Base-by-base conservation (phyloP, 2,888 invertebrate genomes). In the Andrena minutula region DNA sequence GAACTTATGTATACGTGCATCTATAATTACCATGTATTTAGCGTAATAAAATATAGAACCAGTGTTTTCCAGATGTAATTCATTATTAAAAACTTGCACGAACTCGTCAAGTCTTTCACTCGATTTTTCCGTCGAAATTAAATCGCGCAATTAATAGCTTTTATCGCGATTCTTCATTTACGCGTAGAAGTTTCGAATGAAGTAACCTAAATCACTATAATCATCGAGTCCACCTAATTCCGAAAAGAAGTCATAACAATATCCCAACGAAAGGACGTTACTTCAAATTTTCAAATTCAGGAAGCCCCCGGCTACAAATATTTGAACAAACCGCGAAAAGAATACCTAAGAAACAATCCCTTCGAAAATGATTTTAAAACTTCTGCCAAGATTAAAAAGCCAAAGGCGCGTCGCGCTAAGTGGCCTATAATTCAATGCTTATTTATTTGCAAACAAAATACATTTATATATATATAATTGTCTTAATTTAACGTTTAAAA, bases 401-500 rank as follows among this genome's bases (percentile, higher is more conserved):
- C 2, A n/a, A n/a, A 26, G 6, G 4, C 23, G 7, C 6, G 2
- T 20, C 47, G 2, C 1, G 20, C 10, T 41, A 23, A 20, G 30
- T 47, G 30, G 5, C 23, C 5, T 71, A 32, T 56, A 76, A 16
- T 58, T 58, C 26, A 23, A 28, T 10, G 51, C 8, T 75, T 53
- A 30, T 77, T 61, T 75, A 77, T 60, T 66, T 61, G 30, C 12
- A 32, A 71, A 53, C 5, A 20, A 53, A 7, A 53, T n/a, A 32
- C 12, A 53, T 10, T 16, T 49, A 1, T 10, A 8, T 1, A 41
- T 41, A 12, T 12, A 16, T 16, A 16, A 41, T 16, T 64, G 30
- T 64, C 68, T 49, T 64, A 77, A 79, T 78, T 77, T 56, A 72
- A 79, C 56, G 26, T 69, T 79, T 51, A 12, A 77, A 69, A 41